Conservation (phyloP, 2,113 vertebrate species). For the Rhinoderma darwinii region DNA sequence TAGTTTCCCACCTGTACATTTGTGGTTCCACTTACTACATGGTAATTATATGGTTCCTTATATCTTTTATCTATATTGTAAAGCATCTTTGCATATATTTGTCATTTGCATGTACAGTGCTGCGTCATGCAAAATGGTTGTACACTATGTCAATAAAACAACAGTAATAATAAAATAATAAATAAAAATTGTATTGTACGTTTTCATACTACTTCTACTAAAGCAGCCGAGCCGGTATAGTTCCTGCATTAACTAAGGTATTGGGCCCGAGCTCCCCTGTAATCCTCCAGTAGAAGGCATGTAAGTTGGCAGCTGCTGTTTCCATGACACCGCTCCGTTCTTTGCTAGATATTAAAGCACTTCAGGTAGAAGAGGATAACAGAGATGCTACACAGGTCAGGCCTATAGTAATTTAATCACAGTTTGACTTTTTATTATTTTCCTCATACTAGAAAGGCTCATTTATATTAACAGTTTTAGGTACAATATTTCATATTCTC, state of each 20-base stretch:
- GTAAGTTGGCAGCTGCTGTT: background rate
- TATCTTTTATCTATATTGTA: too few species aligned
- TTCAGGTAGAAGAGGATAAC: conserved; percentile 7
- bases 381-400: conserved; percentile 2
- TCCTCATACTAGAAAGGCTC: background rate
- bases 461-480: background rate
- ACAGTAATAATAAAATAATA: too few species aligned
- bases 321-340: background rate
- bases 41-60: too few species aligned
- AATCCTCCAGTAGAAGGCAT: background rate
- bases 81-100: too few species aligned
- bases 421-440: conserved; percentile 12
- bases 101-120: too few species aligned
- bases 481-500: background rate
- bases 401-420: background rate
- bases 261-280: background rate
- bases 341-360: background rate
- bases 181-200: too few species aligned
- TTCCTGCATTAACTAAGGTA: background rate
- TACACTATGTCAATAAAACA: too few species aligned
- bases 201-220: background rate
- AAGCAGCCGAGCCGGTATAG: background rate
- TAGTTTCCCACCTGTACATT: too few species aligned
- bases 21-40: too few species aligned
- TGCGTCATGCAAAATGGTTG: too few species aligned